A percentile compares a stretch with the other conserved stretches of the same genome.
These are phyloP conservation scores for Cuculus canorus DNA, from an alignment of 2,797 vertebrate species.

Conservation along the genomic window DNA sequence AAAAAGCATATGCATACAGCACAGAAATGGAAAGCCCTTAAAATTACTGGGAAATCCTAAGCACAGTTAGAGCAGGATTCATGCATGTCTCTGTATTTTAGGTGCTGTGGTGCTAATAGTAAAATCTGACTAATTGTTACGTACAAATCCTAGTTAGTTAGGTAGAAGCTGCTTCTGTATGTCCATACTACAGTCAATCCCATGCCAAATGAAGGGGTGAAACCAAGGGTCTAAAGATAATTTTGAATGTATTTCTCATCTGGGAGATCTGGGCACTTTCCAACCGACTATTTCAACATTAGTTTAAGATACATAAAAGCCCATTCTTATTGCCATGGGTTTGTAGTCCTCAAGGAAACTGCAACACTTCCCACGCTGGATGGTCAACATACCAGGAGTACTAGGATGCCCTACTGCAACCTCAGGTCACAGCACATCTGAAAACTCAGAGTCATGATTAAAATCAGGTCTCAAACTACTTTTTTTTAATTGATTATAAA, in stretches of 20 bases:
- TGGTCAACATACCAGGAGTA: fast-evolving
- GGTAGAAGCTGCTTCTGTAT: not conserved
- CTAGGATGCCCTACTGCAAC: not conserved
- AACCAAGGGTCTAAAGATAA: not conserved
- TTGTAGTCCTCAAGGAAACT: not conserved
- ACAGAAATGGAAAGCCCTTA: not conserved
- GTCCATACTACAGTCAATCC: not conserved
- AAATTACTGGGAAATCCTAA: not conserved
- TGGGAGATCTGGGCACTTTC: not conserved
- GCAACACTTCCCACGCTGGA: not conserved
- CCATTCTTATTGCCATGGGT: not conserved
- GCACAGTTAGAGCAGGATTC: not conserved
- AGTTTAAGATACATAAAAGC: not conserved
- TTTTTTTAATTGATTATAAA: not conserved
- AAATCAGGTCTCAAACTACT: not conserved
- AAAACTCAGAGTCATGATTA: not conserved
- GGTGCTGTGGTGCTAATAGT: not conserved
- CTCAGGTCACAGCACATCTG: not conserved
- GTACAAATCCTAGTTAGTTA: not conserved
- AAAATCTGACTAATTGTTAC: not conserved
- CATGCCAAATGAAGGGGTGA: not conserved
- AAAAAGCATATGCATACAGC: not conserved
- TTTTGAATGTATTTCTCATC: not conserved
- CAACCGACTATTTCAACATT: not conserved
- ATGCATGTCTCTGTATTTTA: not conserved